Evolutionary conservation across 2,888 invertebrate genomes (phyloP), one percentile per base, ranked within the genome.

Genomic region (Drosophila atroscutellata): DNA sequence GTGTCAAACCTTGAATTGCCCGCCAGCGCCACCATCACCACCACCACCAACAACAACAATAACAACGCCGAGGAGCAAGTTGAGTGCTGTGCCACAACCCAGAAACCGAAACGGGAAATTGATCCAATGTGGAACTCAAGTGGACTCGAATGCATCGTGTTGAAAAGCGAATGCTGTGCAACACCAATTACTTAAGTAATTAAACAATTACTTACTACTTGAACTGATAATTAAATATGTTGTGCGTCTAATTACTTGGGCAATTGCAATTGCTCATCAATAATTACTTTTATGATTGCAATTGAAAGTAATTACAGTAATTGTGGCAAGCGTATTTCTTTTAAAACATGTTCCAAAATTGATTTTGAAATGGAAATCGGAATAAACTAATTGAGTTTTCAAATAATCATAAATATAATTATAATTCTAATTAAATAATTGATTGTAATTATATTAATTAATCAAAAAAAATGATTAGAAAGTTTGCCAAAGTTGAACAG

Each of bases 1-100:
- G 67, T 80, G 70, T 75, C 76, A 88, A 85, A 89, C 89, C 87
- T 89, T 86, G 66, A 89, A 85, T 85, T 85, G 89, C 85, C 84
- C 89, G 84, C 89, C 85, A 88, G 83, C 89, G 83, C 67, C 42
- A 59, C 72, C 64, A 63, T 56, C 36, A 59, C 59, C 32, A 28
- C 45, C 28, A 26, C 49, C 47, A 54, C 50, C 47, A 60, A 30
- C 45, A 58, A 72, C 42, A 61, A 69, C 32, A 28, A 58, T 24
- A 26, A 54, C 55, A 36, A 51, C 49, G 67, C 47, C 47, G 51
- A 52, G 15, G 55, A 52, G 42, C 49, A 32, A 34, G 36, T 54
- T 47, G 51, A 36, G 24, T 45, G 55, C 49, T 20, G 5, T 54
- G 51, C 39, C 47, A 60, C 15, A 69, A 63, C 52, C 62, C 49